Conservation (phyloP, 2,113 vertebrate species). For the Burhinus oedicnemus region DNA sequence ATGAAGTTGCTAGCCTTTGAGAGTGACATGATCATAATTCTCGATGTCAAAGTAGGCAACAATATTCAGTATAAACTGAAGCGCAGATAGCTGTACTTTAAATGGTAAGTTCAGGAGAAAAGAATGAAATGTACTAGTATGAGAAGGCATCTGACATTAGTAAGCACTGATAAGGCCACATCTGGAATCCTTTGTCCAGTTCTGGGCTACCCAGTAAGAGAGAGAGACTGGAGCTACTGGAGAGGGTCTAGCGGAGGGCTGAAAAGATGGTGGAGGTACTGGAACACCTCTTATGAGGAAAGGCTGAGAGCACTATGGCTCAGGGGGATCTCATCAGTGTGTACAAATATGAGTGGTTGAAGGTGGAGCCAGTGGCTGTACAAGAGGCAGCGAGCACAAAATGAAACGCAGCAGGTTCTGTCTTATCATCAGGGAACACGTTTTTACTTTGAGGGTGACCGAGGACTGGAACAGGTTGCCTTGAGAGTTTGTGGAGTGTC, state of each 20-base stretch:
- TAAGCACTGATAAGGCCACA: not conserved
- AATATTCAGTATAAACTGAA: not conserved
- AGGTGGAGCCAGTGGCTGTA: not conserved
- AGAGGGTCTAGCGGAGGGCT: not conserved
- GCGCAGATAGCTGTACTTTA: not conserved
- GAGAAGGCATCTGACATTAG: not conserved
- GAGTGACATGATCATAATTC: not conserved
- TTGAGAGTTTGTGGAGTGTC: not conserved
- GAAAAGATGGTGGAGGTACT: not conserved
- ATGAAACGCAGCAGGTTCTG: not conserved
- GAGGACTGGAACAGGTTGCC: not conserved
- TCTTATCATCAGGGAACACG: not conserved
- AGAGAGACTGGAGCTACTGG: not conserved
- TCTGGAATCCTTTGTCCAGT: not conserved
- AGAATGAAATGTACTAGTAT: not conserved
- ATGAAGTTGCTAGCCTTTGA: not conserved
- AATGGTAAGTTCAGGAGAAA: not conserved
- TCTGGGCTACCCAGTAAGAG: not conserved
- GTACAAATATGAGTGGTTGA: not conserved
- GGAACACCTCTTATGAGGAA: too few species aligned
- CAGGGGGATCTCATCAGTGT: not conserved
- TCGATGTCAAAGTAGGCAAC: not conserved
- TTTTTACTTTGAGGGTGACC: not conserved
- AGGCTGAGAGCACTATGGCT: not conserved
- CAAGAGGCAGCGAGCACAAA: not conserved